Conservation (phyloP, 1,140 invertebrate species). For the Elymnias hypermnestra region DNA sequence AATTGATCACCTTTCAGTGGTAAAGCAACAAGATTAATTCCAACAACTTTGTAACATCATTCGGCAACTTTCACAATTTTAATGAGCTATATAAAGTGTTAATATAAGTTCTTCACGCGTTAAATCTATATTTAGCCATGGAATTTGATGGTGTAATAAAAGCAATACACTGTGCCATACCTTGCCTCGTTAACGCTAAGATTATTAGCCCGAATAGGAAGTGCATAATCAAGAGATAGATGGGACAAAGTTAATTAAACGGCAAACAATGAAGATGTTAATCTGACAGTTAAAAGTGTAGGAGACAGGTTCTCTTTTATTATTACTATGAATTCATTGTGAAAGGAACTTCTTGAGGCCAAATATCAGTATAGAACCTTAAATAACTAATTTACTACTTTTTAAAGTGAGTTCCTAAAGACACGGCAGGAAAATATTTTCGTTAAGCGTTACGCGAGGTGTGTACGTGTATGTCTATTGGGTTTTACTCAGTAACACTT, state of each 20-base stretch:
- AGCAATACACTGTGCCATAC: conserved; percentile 1
- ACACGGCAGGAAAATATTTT: too few species aligned
- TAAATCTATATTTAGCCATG: not conserved
- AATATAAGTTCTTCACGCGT: not conserved
- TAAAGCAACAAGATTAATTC: too few species aligned
- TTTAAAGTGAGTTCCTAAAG: too few species aligned
- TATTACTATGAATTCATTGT: too few species aligned
- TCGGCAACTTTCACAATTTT: not conserved
- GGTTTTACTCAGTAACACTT: too few species aligned
- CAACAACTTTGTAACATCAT: not conserved
- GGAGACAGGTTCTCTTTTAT: too few species aligned
- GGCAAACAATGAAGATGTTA: conserved; percentile 67
- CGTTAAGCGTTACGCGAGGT: too few species aligned
- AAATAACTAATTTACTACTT: too few species aligned
- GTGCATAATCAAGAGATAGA: conserved; percentile 45
- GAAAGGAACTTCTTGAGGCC: too few species aligned
- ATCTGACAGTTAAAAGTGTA: conserved; percentile 34
- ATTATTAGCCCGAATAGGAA: conserved; percentile 30
- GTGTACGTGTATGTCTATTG: too few species aligned
- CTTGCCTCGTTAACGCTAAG: conserved; percentile 13
- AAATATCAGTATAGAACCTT: too few species aligned
- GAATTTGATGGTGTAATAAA: conserved; percentile 4
- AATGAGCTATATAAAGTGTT: not conserved
- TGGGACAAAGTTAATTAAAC: conserved; percentile 52
- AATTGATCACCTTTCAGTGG: too few species aligned